Evolutionary conservation across 2,888 invertebrate species (phyloP), one percentile per base, ranked within the genome.

Genomic region (Drosophila algonquin): DNA sequence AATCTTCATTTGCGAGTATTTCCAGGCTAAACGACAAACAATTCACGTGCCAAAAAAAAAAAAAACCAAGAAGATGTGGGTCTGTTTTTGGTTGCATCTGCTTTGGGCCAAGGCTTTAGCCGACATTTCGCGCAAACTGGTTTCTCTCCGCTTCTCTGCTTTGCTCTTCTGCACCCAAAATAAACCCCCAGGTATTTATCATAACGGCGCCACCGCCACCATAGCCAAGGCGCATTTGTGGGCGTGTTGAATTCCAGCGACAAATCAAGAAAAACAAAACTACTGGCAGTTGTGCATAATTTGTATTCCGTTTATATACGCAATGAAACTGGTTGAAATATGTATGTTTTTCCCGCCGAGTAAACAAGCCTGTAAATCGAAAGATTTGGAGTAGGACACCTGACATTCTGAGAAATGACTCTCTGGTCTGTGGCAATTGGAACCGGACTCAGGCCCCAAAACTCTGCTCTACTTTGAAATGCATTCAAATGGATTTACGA

Each of bases 41-140:
- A 56, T 14, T 69, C 60, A 55, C 70, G 69, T 69, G 69, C 54
- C 40, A 44, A 51, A 54, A 24, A 50, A 14, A 40, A 14, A 40
- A 14, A 7, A 35, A 55, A n/a, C n/a, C 18, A 24, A 5, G 35
- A 40, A 40, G 40, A 40, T 40, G 14, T 7, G n/a, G 40, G 40
- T 40, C 40, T 32, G 45, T 44, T 59, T 18, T 47, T 24, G 59
- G 27, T 50, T 71, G 47, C 65, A 69, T 52, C 54, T 69, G 63
- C 52, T 64, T 58, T 73, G 52, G 61, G 75, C 77, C 88, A 87
- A 87, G 82, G 81, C 53, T 76, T 65, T 18, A 51, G 47, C 46
- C 10, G 6, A 53, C 6, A 40, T 54, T 64, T 65, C 68, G 65
- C 65, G 63, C 52, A 57, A 81, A 77, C 80, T 63, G 75, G 80